Percentiles rank a stretch among this genome's conserved stretches.
Evolutionary conservation across 2,113 vertebrate genomes (phyloP).

Genomic region (Calidris pugnax): DNA sequence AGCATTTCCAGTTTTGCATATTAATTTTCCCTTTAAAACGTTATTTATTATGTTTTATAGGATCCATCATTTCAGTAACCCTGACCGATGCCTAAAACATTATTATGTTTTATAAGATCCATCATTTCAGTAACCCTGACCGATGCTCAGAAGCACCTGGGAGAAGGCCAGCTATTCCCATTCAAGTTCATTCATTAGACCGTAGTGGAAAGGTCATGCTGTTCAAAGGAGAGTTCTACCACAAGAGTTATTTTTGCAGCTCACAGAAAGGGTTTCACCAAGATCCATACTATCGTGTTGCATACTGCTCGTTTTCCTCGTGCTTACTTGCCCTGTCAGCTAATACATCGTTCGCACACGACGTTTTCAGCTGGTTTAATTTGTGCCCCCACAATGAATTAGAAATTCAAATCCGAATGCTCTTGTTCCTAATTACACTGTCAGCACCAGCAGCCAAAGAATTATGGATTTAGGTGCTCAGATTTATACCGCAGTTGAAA

Average conservation of each 20-base stretch:
- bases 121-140: conserved; percentile 35
- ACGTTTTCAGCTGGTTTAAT: neutral
- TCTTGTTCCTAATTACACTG: conserved; percentile 33
- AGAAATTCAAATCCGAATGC: conserved; percentile 9
- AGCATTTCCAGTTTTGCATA: conserved; percentile 50
- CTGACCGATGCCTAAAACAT: too few species aligned
- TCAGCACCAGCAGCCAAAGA: conserved; percentile 18
- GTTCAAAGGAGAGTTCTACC: conserved; percentile 58
- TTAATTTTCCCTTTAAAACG: conserved; percentile 20
- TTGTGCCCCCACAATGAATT: neutral
- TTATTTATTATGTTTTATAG: conserved; percentile 30
- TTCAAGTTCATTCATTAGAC: conserved; percentile 47
- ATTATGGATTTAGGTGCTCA: conserved; percentile 5
- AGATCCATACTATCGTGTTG: neutral
- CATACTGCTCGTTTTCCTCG: neutral
- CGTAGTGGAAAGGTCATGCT: conserved; percentile 38
- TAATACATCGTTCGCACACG: neutral
- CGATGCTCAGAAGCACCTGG: conserved; percentile 42
- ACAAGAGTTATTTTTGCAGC: conserved; percentile 39
- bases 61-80: conserved; percentile 24
- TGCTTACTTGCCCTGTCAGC: neutral
- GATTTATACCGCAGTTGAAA: neutral
- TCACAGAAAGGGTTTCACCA: conserved; percentile 14
- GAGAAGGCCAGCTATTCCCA: conserved; percentile 19
- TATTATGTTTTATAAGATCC: conserved; percentile 37